Evolutionary conservation across 2,797 vertebrate genomes (phyloP).

Genomic region (Neosilurus mollespiculum): DNA sequence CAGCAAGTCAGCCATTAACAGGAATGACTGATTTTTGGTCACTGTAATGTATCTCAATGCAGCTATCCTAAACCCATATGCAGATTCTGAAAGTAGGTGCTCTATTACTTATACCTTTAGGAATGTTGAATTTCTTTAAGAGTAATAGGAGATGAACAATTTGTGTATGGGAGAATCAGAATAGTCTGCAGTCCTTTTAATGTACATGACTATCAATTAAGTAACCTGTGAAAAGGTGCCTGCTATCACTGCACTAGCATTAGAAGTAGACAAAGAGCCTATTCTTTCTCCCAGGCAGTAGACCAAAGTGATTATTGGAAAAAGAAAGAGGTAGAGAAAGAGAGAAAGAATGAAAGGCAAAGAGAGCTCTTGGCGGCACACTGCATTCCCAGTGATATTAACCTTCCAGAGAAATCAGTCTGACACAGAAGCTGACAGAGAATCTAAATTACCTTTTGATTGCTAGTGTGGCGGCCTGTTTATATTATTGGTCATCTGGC

Average conservation of each 20-base stretch:
- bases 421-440: conserved; percentile 55
- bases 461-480: conserved; percentile 51
- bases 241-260: conserved; percentile 64
- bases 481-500: conserved; percentile 47
- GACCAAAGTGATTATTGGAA: conserved; percentile 43
- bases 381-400: conserved; percentile 55
- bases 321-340: conserved; percentile 29
- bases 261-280: conserved; percentile 64
- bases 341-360: conserved; percentile 36
- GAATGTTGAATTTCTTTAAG: not conserved
- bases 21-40: conserved; percentile 25
- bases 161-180: conserved; percentile 14
- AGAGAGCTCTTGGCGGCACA: conserved; percentile 41
- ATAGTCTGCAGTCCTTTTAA: conserved; percentile 25
- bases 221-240: conserved; percentile 62
- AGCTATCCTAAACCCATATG: not conserved
- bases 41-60: conserved; percentile 12
- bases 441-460: conserved; percentile 60
- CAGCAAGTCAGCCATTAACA: conserved; percentile 14
- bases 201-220: conserved; percentile 51
- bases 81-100: not conserved
- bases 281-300: conserved; percentile 55
- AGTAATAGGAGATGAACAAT: not conserved
- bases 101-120: not conserved
- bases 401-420: conserved; percentile 54